These are phyloP conservation scores for Agelaius phoeniceus DNA, from an alignment of 2,113 vertebrate genomes.

Conservation along the genomic window DNA sequence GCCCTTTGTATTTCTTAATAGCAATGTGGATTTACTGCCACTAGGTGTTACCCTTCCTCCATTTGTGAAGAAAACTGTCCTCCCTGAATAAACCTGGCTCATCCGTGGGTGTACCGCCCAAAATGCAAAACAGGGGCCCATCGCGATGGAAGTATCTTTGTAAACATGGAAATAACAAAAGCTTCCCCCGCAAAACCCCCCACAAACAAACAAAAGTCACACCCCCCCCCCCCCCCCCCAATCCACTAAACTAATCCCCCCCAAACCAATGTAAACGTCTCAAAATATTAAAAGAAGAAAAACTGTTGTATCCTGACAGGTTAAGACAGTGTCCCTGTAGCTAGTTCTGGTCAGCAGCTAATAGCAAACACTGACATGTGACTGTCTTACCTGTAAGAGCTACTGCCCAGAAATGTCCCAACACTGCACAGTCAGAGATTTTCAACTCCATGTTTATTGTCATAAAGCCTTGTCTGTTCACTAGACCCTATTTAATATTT, in stretches of 20 bases:
- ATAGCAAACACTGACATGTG: not conserved
- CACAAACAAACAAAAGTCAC: not conserved
- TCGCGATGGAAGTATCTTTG: not conserved
- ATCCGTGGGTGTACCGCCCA: not conserved
- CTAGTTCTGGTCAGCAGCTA: not conserved
- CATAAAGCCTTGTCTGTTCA: not conserved
- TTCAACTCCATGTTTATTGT: not conserved
- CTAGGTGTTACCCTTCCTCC: slow-evolving; percentile 69
- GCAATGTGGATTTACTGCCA: slow-evolving; percentile 33
- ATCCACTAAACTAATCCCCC: not conserved
- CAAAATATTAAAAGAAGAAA: not conserved
- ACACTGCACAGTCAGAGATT: not conserved
- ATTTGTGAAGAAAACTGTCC: not conserved
- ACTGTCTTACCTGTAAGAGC: not conserved
- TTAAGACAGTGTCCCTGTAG: accelerated
- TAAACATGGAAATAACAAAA: not conserved
- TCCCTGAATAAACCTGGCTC: not conserved
- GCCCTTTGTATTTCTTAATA: not conserved
- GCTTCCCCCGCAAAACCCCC: accelerated
- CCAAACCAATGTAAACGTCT: not conserved
- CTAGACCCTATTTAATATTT: not conserved
- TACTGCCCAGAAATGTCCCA: not conserved
- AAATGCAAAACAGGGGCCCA: not conserved
- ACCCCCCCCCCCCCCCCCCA: too few species aligned
- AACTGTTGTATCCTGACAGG: not conserved